A percentile compares a stretch with the other conserved stretches of the same genome.
Conservation (phyloP, 2,113 vertebrate genomes). For the Pachyramphus minor region DNA sequence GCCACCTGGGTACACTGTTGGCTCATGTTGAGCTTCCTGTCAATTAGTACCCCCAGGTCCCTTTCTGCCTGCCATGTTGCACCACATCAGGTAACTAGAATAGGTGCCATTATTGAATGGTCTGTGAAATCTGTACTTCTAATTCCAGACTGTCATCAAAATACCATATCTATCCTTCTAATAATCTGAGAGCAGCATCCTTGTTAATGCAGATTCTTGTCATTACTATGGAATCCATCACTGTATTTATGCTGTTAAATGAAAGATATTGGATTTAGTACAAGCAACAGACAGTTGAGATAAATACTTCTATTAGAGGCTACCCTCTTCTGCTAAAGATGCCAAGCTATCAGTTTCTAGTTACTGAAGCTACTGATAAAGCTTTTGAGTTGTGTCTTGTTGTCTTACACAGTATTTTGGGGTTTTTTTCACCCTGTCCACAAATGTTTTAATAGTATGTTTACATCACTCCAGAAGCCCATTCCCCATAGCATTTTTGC, state of each 20-base stretch:
- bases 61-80: too few species aligned
- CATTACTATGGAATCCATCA: neutral
- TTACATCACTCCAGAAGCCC: neutral
- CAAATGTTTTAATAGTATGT: neutral
- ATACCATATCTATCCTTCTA: neutral
- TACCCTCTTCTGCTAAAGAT: neutral
- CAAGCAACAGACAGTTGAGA: neutral
- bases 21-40: too few species aligned
- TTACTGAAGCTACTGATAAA: neutral
- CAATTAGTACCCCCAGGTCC: too few species aligned
- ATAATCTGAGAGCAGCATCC: neutral
- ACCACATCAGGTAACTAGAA: neutral
- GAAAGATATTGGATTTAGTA: neutral
- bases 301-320: neutral
- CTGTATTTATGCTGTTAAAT: neutral
- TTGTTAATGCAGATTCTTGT: neutral
- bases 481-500: neutral
- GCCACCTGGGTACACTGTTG: too few species aligned
- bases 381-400: neutral
- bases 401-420: neutral
- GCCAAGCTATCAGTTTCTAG: neutral
- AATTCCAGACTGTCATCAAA: neutral
- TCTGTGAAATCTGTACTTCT: neutral
- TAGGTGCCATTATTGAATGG: neutral
- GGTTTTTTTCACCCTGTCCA: fast-evolving